A percentile compares a stretch with the other conserved stretches of the same genome.
Conservation (phyloP, 2,888 invertebrate genomes). For the Pycnomerus fuliginosus region DNA sequence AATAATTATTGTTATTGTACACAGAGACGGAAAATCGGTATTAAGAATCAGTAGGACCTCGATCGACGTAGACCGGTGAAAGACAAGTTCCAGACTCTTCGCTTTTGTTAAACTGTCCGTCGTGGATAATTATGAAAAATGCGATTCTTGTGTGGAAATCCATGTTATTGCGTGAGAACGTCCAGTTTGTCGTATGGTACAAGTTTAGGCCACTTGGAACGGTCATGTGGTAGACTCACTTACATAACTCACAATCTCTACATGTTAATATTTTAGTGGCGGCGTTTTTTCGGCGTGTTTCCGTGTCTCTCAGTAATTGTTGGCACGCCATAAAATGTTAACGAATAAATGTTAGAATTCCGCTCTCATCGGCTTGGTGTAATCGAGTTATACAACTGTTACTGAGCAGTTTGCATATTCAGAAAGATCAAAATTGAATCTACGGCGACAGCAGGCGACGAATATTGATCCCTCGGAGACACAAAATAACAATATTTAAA, state of each 20-base stretch:
- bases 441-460: conserved; percentile 4
- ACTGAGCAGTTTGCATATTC: conserved; percentile 23
- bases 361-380: background rate
- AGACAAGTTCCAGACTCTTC: too few species aligned
- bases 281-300: conserved; percentile 12
- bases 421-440: conserved; percentile 27
- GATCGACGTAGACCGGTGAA: too few species aligned
- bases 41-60: too few species aligned
- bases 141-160: conserved; percentile 13
- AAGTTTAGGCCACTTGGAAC: conserved; percentile 41
- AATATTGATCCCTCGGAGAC: conserved; percentile 22
- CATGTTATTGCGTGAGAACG: conserved; percentile 29
- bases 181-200: conserved; percentile 27
- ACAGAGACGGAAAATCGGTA: too few species aligned
- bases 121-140: conserved; percentile 16
- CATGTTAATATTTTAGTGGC: conserved; percentile 45
- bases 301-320: conserved; percentile 17
- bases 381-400: conserved; percentile 11
- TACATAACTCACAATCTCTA: conserved; percentile 51
- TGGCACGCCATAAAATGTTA: conserved; percentile 12
- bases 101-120: too few species aligned
- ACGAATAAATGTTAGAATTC: conserved; percentile 1
- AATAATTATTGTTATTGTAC: too few species aligned
- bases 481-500: too few species aligned
- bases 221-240: conserved; percentile 42